Evolutionary conservation across 2,113 vertebrate genomes (phyloP), one percentile per base, ranked within the genome.

Genomic region (Leuciscus idus): DNA sequence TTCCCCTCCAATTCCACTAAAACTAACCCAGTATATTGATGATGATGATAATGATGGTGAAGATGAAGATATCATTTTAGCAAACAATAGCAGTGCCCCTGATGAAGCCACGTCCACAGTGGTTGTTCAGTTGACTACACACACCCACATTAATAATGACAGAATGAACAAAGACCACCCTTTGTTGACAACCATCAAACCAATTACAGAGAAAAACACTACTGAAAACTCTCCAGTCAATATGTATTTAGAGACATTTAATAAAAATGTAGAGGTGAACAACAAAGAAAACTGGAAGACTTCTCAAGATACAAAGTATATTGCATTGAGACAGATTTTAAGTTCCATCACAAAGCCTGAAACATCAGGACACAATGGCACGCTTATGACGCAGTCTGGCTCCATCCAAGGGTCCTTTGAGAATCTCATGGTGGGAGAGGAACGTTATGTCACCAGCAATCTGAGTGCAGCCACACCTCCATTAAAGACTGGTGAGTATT

Each of bases 81-180:
- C 26, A 30, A 72, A 68, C 4, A 73, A 55, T 30, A 57, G 72
- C 43, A 59, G 1, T 72, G 84, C 6, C 11, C 19, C 52, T 11
- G 33, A 26, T 19, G 30, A 85, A 80, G 33, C 30, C 17, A 68
- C 59, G 0, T 43, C 36, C 17, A 61, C 77, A 48, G 13, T 46
- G 76, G 21, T 64, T 52, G 33, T 57, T 79, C 43, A 68, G 46
- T 70, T 68, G 33, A 72, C 46, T 21, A 57, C 76, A 30, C 50
- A 57, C 15, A n/a, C 52, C 8, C 50, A 59, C 52, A 59, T 55
- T 43, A 43, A 73, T 43, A 73, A 83, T 57, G 81, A 83, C 2
- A 72, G 33, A 59, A 26, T 72, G 23, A 72, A 73, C 81, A 83
- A 73, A 73, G 81, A 83, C 28, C 81, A 83, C 17, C 64, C 30